These are phyloP conservation scores for Amiota communis DNA, from an alignment of 2,888 invertebrate species.

Conservation along the genomic window DNA sequence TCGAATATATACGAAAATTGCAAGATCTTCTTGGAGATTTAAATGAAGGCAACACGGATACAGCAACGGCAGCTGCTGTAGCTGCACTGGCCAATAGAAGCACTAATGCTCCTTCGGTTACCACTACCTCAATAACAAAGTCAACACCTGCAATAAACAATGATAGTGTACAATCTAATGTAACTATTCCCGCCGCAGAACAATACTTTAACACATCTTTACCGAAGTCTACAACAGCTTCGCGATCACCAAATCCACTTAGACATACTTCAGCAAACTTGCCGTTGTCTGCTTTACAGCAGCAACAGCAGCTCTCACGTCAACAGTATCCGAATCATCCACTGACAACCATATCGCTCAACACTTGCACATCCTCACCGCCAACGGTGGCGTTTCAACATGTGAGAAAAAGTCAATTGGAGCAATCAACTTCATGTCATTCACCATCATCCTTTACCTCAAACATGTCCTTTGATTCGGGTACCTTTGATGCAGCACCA, in stretches of 20 bases:
- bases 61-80: constrained; percentile 51
- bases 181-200: constrained; percentile 39
- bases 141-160: constrained; percentile 28
- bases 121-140: constrained; percentile 49
- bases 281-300: constrained; percentile 47
- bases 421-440: constrained; percentile 46
- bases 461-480: constrained; percentile 69
- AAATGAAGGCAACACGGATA: constrained; percentile 50
- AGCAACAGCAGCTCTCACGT: constrained; percentile 54
- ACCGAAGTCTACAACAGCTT: neutral
- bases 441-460: constrained; percentile 70
- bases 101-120: neutral
- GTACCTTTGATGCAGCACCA: constrained; percentile 64
- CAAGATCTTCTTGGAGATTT: constrained; percentile 79
- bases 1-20: constrained; percentile 90
- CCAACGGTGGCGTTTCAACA: constrained; percentile 10
- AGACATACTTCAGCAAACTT: constrained; percentile 22
- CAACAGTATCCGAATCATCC: constrained; percentile 58
- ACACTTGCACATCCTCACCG: constrained; percentile 46
- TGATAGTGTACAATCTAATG: too few relatives aligned
- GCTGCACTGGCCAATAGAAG: constrained; percentile 19
- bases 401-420: constrained; percentile 45
- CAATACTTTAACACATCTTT: neutral
- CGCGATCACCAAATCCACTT: neutral
- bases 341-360: constrained; percentile 60